Percentiles rank a stretch among this genome's conserved stretches.
Evolutionary conservation across 2,888 invertebrate species (phyloP).

Genomic region (Eumacrocentrus americanus): DNA sequence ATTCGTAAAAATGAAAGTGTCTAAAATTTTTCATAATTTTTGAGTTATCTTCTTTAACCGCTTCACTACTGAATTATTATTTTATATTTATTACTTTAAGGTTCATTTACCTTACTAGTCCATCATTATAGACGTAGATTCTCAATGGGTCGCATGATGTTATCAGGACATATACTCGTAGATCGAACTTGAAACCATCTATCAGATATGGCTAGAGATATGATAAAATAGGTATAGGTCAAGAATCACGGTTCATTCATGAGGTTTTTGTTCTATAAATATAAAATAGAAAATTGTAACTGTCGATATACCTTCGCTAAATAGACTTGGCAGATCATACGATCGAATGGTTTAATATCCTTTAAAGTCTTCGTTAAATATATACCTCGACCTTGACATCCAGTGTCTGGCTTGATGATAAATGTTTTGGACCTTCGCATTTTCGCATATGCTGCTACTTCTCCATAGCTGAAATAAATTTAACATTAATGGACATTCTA

Average conservation of each 20-base stretch:
- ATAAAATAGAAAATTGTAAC: neutral
- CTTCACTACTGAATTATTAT: too few species aligned
- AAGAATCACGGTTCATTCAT: too few species aligned
- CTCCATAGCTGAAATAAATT: slow-evolving; percentile 74
- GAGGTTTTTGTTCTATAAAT: neutral
- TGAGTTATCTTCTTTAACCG: too few species aligned
- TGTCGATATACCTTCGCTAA: slow-evolving; percentile 65
- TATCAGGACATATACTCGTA: slow-evolving; percentile 85
- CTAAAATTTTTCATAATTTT: too few species aligned
- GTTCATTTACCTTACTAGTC: slow-evolving; percentile 72
- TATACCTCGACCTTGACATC: slow-evolving; percentile 90
- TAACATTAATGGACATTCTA: too few species aligned
- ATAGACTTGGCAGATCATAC: slow-evolving; percentile 86
- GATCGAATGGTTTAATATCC: slow-evolving; percentile 79
- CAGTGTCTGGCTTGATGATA: slow-evolving; percentile 90
- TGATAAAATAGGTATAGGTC: slow-evolving; percentile 11
- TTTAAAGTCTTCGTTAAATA: slow-evolving; percentile 82
- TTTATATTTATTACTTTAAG: neutral
- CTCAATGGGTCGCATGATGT: slow-evolving; percentile 90
- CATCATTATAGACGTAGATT: slow-evolving; percentile 90
- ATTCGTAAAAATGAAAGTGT: neutral
- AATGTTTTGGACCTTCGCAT: slow-evolving; percentile 76
- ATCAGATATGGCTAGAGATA: slow-evolving; percentile 77
- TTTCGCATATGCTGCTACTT: slow-evolving; percentile 75
- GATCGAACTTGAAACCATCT: slow-evolving; percentile 92